Percentiles rank a stretch among this genome's conserved stretches.
Conservation (phyloP, 2,113 vertebrate species). For the Lycaon pictus region DNA sequence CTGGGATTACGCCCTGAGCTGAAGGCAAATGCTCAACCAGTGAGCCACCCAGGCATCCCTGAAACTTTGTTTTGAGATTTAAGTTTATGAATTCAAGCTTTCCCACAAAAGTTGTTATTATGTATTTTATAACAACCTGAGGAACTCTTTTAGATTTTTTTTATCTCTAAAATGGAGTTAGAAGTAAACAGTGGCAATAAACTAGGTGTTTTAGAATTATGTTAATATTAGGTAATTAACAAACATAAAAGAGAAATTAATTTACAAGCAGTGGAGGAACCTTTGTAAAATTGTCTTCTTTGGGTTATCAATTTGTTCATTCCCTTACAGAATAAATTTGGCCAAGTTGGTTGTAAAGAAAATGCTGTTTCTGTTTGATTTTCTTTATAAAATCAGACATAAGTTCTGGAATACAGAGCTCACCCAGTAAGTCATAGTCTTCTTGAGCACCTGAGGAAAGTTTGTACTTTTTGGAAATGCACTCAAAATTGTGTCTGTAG, state of each 20-base stretch:
- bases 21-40: too few relatives aligned
- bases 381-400: conserved; percentile 52
- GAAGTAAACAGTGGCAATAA: background rate
- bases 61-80: conserved; percentile 39
- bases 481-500: conserved; percentile 12
- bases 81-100: conserved; percentile 59
- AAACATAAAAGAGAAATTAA: conserved; percentile 46
- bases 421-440: background rate
- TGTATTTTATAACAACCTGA: conserved; percentile 49
- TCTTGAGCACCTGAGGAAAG: conserved; percentile 26
- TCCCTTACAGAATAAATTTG: conserved; percentile 18
- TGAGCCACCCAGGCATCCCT: too few relatives aligned
- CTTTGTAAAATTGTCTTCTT: conserved; percentile 56
- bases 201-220: conserved; percentile 38
- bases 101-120: background rate
- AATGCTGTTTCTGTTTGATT: conserved; percentile 58
- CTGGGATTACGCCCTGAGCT: too few relatives aligned
- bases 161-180: conserved; percentile 61
- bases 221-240: conserved; percentile 36
- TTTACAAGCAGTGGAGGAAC: background rate
- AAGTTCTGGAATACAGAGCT: conserved; percentile 39
- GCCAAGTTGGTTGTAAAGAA: conserved; percentile 36
- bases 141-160: conserved; percentile 49
- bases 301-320: conserved; percentile 6
- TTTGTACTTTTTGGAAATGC: conserved; percentile 31